phyloP scores from a whole-genome alignment of 2,113 vertebrate species.

The Pao palembangensis region DNA sequence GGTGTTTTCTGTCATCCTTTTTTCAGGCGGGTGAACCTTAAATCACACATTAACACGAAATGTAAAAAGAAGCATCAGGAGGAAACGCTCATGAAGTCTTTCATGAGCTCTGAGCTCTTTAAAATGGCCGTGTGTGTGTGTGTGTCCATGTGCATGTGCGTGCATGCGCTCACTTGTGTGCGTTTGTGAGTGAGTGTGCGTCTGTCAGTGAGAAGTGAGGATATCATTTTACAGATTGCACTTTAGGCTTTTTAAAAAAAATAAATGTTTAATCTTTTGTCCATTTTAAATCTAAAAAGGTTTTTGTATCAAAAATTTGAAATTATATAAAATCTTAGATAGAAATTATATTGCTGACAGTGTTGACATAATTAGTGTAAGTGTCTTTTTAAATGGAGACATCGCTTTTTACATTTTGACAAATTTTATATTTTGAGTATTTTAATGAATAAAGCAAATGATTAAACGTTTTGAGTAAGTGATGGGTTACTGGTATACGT shows the following conservation, averaged over 20 bases:
- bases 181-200: conserved; percentile 13
- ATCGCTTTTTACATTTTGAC: neutral
- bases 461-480: neutral
- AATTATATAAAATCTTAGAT: no score
- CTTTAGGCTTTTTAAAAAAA: neutral
- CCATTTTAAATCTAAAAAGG: no score
- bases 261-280: neutral
- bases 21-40: conserved; percentile 9
- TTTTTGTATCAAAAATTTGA: no score
- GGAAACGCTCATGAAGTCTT: conserved; percentile 17
- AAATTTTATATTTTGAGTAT: neutral
- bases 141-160: conserved; percentile 18
- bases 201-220: conserved; percentile 16
- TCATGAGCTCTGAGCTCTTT: conserved; percentile 24
- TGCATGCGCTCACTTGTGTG: conserved; percentile 14
- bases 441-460: neutral
- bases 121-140: conserved; percentile 30
- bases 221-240: conserved; percentile 55
- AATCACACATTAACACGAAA: conserved; percentile 8
- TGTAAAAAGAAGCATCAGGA: conserved; percentile 8
- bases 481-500: no score
- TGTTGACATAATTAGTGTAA: no score
- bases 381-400: no score
- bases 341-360: no score
- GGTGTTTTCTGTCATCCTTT: neutral